These are phyloP conservation scores for Delia radicum DNA, from an alignment of 1,140 invertebrate species.

Conservation along the genomic window DNA sequence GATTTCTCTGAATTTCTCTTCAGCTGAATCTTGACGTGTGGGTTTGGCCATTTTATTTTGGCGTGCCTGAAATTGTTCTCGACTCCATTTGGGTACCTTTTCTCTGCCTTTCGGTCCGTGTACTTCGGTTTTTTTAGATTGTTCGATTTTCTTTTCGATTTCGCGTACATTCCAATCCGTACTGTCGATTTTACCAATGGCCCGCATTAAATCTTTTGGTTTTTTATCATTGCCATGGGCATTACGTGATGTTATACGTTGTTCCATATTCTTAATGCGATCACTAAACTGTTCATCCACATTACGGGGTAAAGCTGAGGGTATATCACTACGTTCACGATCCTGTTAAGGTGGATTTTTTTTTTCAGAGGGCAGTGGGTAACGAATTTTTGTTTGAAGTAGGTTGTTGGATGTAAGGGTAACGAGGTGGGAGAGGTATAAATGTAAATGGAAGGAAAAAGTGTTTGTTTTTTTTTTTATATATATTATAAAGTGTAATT, in stretches of 20 bases:
- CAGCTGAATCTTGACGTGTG: slow-evolving; percentile 60
- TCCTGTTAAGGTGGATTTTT: slow-evolving; percentile 58
- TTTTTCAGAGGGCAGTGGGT: not conserved
- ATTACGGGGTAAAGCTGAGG: slow-evolving; percentile 61
- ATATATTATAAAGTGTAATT: not conserved
- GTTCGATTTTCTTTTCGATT: slow-evolving; percentile 87
- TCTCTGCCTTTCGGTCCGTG: slow-evolving; percentile 68
- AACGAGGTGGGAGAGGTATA: not conserved
- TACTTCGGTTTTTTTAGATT: slow-evolving; percentile 68
- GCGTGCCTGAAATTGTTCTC: slow-evolving; percentile 80
- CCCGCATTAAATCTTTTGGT: slow-evolving; percentile 80
- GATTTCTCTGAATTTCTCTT: slow-evolving; percentile 68
- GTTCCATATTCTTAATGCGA: slow-evolving; percentile 69
- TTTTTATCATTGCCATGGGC: slow-evolving; percentile 68
- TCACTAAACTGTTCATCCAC: slow-evolving; percentile 70
- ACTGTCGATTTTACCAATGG: slow-evolving; percentile 87
- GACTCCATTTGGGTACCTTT: slow-evolving; percentile 87
- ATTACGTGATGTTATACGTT: slow-evolving; percentile 60
- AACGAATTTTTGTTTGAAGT: not conserved
- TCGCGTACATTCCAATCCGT: slow-evolving; percentile 91
- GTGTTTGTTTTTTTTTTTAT: not conserved
- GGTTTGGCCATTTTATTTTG: slow-evolving; percentile 74
- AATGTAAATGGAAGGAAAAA: not conserved
- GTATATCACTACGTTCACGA: slow-evolving; percentile 63
- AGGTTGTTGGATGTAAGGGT: not conserved